phyloP scores from a whole-genome alignment of 2,888 invertebrate species.

The Xestia rhomboidea region DNA sequence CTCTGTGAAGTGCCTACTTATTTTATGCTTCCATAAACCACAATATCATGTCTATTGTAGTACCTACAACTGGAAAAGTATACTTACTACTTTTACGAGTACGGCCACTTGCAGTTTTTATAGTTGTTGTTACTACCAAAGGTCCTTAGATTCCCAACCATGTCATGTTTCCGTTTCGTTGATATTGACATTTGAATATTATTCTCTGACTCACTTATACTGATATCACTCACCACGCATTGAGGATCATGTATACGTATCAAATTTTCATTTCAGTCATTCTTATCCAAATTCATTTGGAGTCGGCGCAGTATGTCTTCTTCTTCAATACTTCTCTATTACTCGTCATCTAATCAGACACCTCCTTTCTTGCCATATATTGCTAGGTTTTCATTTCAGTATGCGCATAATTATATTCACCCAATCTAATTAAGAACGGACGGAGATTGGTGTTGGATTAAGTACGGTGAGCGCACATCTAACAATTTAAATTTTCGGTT shows the following conservation, averaged over 20 bases:
- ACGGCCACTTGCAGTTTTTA: neutral
- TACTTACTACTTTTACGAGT: neutral
- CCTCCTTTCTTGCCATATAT: too few relatives aligned
- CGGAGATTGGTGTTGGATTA: too few relatives aligned
- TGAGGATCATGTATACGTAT: too few relatives aligned
- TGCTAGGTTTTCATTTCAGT: too few relatives aligned
- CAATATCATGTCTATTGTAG: neutral
- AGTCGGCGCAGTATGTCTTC: too few relatives aligned
- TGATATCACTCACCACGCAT: neutral
- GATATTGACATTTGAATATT: neutral
- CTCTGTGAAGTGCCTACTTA: neutral
- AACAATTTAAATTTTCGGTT: neutral
- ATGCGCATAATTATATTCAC: too few relatives aligned
- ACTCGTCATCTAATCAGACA: too few relatives aligned
- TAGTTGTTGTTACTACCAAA: neutral
- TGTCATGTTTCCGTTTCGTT: neutral
- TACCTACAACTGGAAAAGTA: neutral
- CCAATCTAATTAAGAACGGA: neutral
- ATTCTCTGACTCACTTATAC: neutral
- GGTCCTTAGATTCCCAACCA: neutral
- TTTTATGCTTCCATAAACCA: neutral
- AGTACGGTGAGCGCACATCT: neutral
- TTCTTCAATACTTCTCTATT: too few relatives aligned
- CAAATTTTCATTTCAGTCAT: too few relatives aligned
- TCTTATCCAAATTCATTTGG: too few relatives aligned